Evolutionary conservation across 2,888 invertebrate genomes (phyloP), one percentile per base, ranked within the genome.

Genomic region (Lasioglossum calceatum): DNA sequence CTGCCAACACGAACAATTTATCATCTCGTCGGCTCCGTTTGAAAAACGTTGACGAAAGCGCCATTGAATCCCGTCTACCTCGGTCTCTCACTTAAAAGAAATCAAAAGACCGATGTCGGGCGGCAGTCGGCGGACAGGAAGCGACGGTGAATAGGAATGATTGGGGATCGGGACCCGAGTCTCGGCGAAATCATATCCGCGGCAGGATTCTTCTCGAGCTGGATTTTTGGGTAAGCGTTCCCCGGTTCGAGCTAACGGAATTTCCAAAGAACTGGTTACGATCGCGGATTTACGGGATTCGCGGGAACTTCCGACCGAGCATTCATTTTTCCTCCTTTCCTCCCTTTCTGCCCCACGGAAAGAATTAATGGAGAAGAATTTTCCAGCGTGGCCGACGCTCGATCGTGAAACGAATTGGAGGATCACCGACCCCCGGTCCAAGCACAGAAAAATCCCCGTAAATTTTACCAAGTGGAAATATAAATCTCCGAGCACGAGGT

Each of bases 331-430:
- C 19, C 14, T 3, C 4, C 7, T 4, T 23, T 19, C 19, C 8
- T 47, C 32, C 8, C 36, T 16, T 32, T 19, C 8, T 2, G 12
- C 16, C 12, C 12, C 19, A 0, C 36, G 19, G 32, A 23, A 44
- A 42, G 50, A 73, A 74, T 79, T 82, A 79, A 44, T 70, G 80
- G 81, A 47, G 54, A 80, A 80, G 74, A 82, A 80, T 80, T 79
- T 44, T 80, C 44, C n/a, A 16, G 61, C 19, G 19, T 14, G 12
- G 61, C 54, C 42, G 61, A 27, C 61, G 50, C 16, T 50, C 82
- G 80, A 80, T 79, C 42, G 44, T 32, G 61, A 58, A 19, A 44
- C 47, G 67, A 74, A 82, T 82, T n/a, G 82, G 73, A 36, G 80
- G 75, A 75, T 81, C 75, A 54, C 23, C 75, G 54, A 50, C 42